Percentiles rank a stretch among this genome's conserved stretches.
Conservation (phyloP, 1,140 invertebrate genomes). For the Papilio dardanus region DNA sequence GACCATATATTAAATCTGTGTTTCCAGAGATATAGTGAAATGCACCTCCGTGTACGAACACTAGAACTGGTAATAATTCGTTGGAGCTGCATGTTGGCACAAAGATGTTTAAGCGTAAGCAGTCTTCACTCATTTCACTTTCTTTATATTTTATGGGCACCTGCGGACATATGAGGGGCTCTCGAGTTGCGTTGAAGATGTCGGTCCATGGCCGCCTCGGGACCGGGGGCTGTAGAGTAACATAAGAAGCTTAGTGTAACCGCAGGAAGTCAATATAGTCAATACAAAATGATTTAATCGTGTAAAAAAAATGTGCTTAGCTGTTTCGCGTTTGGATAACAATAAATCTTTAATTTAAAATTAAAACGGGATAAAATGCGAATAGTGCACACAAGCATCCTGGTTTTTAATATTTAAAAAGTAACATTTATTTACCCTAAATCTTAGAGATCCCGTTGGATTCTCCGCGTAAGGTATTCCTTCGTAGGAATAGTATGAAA, state of each 20-base stretch:
- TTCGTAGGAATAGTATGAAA: constrained; percentile 45
- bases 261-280: too few relatives aligned
- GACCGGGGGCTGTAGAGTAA: constrained; percentile 40
- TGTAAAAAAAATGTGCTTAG: background rate
- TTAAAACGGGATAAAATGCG: background rate
- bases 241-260: constrained; percentile 39
- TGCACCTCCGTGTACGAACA: constrained; percentile 45
- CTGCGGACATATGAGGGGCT: constrained; percentile 45
- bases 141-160: constrained; percentile 5
- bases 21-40: constrained; percentile 43
- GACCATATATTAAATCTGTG: constrained; percentile 41
- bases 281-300: too few relatives aligned
- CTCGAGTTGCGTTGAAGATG: constrained; percentile 41
- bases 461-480: constrained; percentile 52
- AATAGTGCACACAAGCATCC: too few relatives aligned
- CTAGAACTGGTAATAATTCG: constrained; percentile 39
- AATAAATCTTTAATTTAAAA: background rate
- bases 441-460: constrained; percentile 37
- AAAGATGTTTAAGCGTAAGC: constrained; percentile 45
- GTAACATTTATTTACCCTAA: constrained; percentile 7
- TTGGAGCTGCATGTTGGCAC: constrained; percentile 34
- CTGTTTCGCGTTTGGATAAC: background rate
- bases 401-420: background rate
- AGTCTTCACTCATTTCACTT: constrained; percentile 46
- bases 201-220: constrained; percentile 46